Evolutionary conservation across 2,797 vertebrate genomes (phyloP), one percentile per base, ranked within the genome.

Genomic region (Eidolon dupreanum): DNA sequence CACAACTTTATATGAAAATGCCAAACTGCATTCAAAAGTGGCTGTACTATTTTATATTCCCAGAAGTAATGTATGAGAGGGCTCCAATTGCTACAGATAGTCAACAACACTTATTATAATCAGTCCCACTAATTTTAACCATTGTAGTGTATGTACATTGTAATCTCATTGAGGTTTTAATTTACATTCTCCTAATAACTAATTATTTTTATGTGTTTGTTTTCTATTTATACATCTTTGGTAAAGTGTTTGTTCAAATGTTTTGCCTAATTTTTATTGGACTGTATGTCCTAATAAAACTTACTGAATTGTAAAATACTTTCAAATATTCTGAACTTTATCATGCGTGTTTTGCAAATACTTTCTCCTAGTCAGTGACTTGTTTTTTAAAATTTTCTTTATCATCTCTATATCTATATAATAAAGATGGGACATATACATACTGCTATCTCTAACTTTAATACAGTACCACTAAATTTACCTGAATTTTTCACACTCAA

Each of bases 181-280:
- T 92, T 94, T 89, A 26, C 19, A 46, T 96, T 94, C 78, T 43
- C n/a, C 24, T 74, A 88, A 66, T n/a, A 22, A 78, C 36, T 79
- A 75, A 22, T 74, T 49, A 70, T 81, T 61, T 68, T 82, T 82
- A 81, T 81, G 22, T 59, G 38, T 17, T 81, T 46, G 57, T 49
- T 81, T 81, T 90, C 49, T 31, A 79, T 31, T 6, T 31, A 46
- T 46, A 41, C 17, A 66, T 57, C 43, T 89, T 33, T 53, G 33
- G 28, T 78, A 43, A 77, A 65, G 36, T 74, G 19, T 38, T 38
- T 55, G 31, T 70, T 68, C 75, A 90, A 81, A 68, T 70, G 2
- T 81, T 90, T 90, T 71, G 11, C 16, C 51, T n/a, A 88, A 65
- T 70, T 91, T 68, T 85, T 79, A 61, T 24, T 92, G 9, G 46